Conservation (phyloP, 1,140 invertebrate species). For the Zaprionus lachaisei region DNA sequence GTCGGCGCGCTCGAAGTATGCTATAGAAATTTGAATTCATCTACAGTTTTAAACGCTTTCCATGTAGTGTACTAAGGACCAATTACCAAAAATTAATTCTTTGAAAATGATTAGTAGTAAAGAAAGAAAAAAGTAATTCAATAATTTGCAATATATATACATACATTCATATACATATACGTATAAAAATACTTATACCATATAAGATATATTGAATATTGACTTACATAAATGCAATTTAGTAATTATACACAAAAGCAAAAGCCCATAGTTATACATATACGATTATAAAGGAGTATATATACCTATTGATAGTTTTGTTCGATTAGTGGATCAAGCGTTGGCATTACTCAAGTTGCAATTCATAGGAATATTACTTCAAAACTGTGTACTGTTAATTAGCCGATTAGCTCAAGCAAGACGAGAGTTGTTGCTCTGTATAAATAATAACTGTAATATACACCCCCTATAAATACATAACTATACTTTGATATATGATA, state of each 20-base stretch:
- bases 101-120: constrained; percentile 55
- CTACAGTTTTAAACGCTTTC: constrained; percentile 73
- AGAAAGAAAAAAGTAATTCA: constrained; percentile 38
- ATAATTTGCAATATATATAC: constrained; percentile 62
- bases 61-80: constrained; percentile 82
- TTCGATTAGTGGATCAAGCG: constrained; percentile 73
- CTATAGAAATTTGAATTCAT: constrained; percentile 56
- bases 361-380: constrained; percentile 34
- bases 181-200: constrained; percentile 26
- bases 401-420: constrained; percentile 60
- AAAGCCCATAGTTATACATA: constrained; percentile 30
- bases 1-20: constrained; percentile 43
- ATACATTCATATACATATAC: constrained; percentile 30
- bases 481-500: constrained; percentile 79
- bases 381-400: constrained; percentile 51
- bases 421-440: constrained; percentile 54
- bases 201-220: constrained; percentile 55
- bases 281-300: constrained; percentile 36
- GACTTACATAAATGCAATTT: constrained; percentile 71
- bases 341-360: constrained; percentile 75
- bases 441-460: constrained; percentile 71
- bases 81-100: constrained; percentile 67
- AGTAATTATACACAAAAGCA: constrained; percentile 70
- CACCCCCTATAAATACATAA: constrained; percentile 60
- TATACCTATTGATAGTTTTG: constrained; percentile 57